A percentile compares a stretch with the other conserved stretches of the same genome.
These are phyloP conservation scores for Peromyscus californicus DNA, from an alignment of 2,113 vertebrate genomes.

Conservation along the genomic window DNA sequence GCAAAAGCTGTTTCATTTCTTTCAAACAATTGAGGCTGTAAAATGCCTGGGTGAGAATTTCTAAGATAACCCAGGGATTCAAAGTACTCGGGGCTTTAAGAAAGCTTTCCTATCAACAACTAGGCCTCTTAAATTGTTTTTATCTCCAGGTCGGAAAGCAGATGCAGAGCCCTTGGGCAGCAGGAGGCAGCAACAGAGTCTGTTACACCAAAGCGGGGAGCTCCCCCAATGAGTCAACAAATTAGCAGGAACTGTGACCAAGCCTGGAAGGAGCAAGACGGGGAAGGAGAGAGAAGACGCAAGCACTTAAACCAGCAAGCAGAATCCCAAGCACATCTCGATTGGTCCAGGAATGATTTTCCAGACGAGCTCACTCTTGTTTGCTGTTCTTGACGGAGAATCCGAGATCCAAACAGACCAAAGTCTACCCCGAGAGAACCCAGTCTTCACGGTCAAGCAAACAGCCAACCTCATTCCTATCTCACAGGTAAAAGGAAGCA, in stretches of 20 bases:
- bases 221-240: slow-evolving; percentile 43
- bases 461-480: background rate
- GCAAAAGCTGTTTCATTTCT: slow-evolving; percentile 55
- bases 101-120: slow-evolving; percentile 30
- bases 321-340: slow-evolving; percentile 18
- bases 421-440: slow-evolving; percentile 44
- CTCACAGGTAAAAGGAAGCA: slow-evolving; percentile 45
- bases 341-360: background rate
- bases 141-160: background rate
- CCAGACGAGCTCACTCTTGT: slow-evolving; percentile 10
- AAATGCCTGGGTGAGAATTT: slow-evolving; percentile 64
- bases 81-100: slow-evolving; percentile 30
- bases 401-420: background rate
- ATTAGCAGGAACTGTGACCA: slow-evolving; percentile 43
- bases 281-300: slow-evolving; percentile 36
- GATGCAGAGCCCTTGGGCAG: background rate
- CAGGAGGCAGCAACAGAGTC: background rate
- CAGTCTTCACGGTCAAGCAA: background rate
- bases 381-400: slow-evolving; percentile 26
- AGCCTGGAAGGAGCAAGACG: background rate
- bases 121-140: background rate
- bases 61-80: slow-evolving; percentile 38
- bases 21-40: slow-evolving; percentile 64
- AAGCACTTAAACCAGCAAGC: background rate
- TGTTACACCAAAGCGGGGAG: slow-evolving; percentile 7